Conservation (phyloP, 1,140 invertebrate species). For the Apocrypta bakeri region DNA sequence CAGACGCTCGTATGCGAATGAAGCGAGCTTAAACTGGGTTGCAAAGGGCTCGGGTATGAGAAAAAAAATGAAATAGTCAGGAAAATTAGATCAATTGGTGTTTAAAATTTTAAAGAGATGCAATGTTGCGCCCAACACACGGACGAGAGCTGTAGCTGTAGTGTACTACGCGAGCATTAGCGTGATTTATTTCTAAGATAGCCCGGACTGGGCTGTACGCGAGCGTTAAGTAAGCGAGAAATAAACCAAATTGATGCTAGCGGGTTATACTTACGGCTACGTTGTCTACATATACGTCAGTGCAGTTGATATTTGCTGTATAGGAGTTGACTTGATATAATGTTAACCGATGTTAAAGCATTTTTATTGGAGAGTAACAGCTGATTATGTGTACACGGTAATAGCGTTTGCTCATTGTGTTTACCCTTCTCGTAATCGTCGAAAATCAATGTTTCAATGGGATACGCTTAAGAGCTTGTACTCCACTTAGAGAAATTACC, state of each 20-base stretch:
- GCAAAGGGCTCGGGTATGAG: neutral
- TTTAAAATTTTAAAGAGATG: slow-evolving; percentile 28
- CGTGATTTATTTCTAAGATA: slow-evolving; percentile 20
- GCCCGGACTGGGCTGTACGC: neutral
- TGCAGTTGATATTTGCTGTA: neutral
- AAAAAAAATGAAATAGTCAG: neutral
- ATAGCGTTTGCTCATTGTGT: neutral
- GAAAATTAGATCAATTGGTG: neutral
- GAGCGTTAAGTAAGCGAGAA: neutral
- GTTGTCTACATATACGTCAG: neutral
- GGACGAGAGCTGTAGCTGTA: neutral
- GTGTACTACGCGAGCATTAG: neutral
- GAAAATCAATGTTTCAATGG: neutral
- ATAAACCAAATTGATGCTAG: slow-evolving; percentile 13
- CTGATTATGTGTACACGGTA: neutral
- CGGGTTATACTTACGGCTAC: no score
- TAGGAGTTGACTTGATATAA: no score
- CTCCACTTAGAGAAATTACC: neutral
- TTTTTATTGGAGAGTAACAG: no score
- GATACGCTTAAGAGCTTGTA: neutral
- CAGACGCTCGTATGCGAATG: neutral
- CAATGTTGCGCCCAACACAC: neutral
- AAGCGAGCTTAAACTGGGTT: neutral
- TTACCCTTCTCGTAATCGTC: no score
- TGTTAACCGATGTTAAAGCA: no score